A percentile compares a stretch with the other conserved stretches of the same genome.
Evolutionary conservation across 2,113 vertebrate genomes (phyloP).

Genomic region (Bujurquina vittata): DNA sequence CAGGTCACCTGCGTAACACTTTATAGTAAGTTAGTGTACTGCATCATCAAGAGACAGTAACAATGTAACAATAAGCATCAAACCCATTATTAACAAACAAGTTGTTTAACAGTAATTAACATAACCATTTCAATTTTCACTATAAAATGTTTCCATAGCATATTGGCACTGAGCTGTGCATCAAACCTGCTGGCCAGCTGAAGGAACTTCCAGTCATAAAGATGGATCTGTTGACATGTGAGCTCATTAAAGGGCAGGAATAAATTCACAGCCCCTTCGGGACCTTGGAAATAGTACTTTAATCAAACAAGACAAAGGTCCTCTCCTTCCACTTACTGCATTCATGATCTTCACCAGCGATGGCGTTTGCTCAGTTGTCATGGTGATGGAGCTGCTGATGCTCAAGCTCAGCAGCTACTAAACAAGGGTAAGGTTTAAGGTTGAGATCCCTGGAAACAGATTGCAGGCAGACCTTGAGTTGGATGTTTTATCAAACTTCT

Average conservation of each 20-base stretch:
- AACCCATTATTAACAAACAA: not conserved
- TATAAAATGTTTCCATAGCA: not conserved
- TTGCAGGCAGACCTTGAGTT: not conserved
- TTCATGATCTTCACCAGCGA: not conserved
- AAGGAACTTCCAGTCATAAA: not conserved
- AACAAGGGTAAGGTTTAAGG: not conserved
- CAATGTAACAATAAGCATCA: not conserved
- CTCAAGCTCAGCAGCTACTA: not conserved
- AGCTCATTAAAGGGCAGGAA: not conserved
- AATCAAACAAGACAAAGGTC: not conserved
- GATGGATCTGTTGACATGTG: not conserved
- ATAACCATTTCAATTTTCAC: not conserved
- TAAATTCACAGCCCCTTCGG: not conserved
- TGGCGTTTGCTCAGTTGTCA: not conserved
- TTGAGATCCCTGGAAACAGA: not conserved
- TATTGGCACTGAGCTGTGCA: not conserved
- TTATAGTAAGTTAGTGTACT: not conserved
- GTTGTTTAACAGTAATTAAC: not conserved
- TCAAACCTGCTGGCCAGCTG: not conserved
- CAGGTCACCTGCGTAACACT: not conserved
- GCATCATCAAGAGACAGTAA: not conserved
- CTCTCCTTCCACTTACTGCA: not conserved
- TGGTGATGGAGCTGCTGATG: slow-evolving; percentile 2
- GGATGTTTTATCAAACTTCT: not conserved
- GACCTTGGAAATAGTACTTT: not conserved